Base-by-base conservation (phyloP, 2,888 invertebrate genomes). In the Dasysyrphus tricinctus region DNA sequence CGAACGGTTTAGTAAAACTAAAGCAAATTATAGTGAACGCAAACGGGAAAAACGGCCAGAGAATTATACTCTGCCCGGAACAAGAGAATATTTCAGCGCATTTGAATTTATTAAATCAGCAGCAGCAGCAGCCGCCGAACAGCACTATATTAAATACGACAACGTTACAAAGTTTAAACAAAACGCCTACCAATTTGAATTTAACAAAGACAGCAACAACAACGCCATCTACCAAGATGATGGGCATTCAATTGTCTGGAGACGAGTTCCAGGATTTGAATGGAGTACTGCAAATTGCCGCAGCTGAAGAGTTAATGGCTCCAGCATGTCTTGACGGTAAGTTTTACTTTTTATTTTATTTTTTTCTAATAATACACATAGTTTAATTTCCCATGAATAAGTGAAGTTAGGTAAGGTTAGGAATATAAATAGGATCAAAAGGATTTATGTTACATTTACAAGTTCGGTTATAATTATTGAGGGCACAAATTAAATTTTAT, bases 231-330 rank as follows among this genome's bases (percentile, higher is more conserved):
- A 42, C 65, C 44, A 54, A 32, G 39, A 86, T 79, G 86, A 82
- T 81, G 86, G 86, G 72, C 14, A 65, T 72, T 78, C 81, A 81
- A 61, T 78, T 81, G 78, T 72, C 78, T 82, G 86, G 86, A 72
- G 75, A 65, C 75, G 86, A 82, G 37, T 86, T 72, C 86, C 86
- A 82, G 86, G 82, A 86, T 72, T 65, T 86, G 86, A 86, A 72
- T 86, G 81, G 78, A 86, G 78, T 19, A 81, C 86, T 78, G 74
- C 86, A 63, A 75, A 86, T 79, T 86, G 86, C 82, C 86, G 86
- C 70, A 86, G 86, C 72, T 86, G 86, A 86, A 86, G 79, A 82
- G 75, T 67, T 86, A 67, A 67, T 86, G 70, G 39, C 70, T 78
- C 81, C 86, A 49, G 70, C 39, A 82, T 82, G 75, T 67, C 75